A percentile compares a stretch with the other conserved stretches of the same genome.
These are phyloP conservation scores for Ophonus ardosiacus DNA, from an alignment of 2,888 invertebrate genomes.

Conservation along the genomic window DNA sequence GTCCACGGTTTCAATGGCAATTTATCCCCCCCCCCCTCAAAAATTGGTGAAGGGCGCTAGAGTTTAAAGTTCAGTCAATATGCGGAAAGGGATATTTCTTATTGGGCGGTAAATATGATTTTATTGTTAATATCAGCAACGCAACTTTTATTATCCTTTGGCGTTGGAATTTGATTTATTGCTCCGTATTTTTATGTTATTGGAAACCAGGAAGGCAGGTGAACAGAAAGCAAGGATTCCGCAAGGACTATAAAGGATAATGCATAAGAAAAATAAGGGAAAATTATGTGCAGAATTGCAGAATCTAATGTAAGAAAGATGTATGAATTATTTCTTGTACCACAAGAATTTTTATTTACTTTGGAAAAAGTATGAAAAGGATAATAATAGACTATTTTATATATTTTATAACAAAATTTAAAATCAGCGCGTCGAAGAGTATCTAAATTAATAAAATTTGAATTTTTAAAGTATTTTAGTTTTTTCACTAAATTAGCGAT, in stretches of 20 bases:
- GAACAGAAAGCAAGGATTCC: background rate
- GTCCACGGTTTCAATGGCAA: too few relatives aligned
- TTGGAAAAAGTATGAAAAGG: too few relatives aligned
- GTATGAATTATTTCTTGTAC: constrained; percentile 10
- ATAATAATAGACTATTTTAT: too few relatives aligned
- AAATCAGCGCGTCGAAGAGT: too few relatives aligned
- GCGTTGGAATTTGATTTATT: constrained; percentile 46
- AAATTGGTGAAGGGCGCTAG: too few relatives aligned
- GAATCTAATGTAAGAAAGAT: background rate
- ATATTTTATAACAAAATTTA: too few relatives aligned
- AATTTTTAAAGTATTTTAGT: too few relatives aligned
- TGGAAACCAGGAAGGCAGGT: constrained; percentile 23
- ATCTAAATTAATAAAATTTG: too few relatives aligned
- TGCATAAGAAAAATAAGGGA: background rate
- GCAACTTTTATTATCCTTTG: constrained; percentile 57
- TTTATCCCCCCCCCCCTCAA: too few relatives aligned
- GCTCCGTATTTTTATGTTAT: constrained; percentile 56
- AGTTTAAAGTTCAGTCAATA: too few relatives aligned
- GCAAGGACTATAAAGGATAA: background rate
- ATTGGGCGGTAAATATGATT: constrained; percentile 61
- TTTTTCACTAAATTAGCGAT: too few relatives aligned
- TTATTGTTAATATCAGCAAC: constrained; percentile 60
- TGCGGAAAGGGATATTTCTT: constrained; percentile 6
- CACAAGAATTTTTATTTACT: constrained; percentile 3
- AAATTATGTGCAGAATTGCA: background rate